These are phyloP conservation scores for Plecturocebus donacophilus DNA, from an alignment of 2,113 vertebrate genomes.

Conservation along the genomic window DNA sequence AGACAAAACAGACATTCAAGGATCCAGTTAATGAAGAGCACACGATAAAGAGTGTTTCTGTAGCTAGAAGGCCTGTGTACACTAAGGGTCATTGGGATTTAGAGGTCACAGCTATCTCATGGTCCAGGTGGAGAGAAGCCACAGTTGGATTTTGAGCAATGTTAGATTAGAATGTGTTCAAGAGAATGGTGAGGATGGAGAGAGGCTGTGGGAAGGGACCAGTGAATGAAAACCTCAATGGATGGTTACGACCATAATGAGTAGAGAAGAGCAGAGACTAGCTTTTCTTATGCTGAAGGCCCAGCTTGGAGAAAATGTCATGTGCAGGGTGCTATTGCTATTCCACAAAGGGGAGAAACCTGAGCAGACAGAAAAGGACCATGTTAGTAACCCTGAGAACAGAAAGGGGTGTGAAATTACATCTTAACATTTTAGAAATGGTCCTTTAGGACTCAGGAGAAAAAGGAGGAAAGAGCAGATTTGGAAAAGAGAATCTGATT, in stretches of 20 bases:
- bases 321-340: neutral
- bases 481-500: neutral
- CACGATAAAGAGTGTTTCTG: neutral
- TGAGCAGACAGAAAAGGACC: neutral
- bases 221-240: neutral
- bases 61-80: neutral
- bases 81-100: neutral
- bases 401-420: neutral
- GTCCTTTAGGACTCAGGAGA: neutral
- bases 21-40: neutral
- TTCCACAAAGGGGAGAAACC: fast-evolving
- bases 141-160: neutral
- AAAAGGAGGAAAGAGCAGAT: neutral
- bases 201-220: neutral
- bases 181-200: neutral
- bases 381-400: neutral
- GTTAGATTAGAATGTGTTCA: neutral
- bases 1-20: neutral
- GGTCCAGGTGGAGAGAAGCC: neutral
- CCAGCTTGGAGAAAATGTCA: neutral
- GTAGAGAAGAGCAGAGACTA: neutral
- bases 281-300: neutral
- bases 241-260: neutral
- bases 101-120: neutral
- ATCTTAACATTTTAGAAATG: neutral